Conservation (phyloP, 1,140 invertebrate genomes). For the Drosophila dunni region DNA sequence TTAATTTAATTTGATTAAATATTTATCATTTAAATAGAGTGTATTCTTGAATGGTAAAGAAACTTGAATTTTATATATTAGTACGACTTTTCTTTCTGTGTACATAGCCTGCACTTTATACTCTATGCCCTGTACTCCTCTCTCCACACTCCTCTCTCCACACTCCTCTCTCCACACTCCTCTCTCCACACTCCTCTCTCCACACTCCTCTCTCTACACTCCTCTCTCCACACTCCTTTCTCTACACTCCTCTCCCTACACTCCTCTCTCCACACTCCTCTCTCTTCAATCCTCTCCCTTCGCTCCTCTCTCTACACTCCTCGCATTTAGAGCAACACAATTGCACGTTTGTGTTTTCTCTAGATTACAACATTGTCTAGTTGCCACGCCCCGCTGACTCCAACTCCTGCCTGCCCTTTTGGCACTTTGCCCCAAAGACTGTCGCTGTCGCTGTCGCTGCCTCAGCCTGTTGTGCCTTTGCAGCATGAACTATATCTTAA, state of each 20-base stretch:
- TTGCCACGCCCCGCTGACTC: conserved; percentile 8
- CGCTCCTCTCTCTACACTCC: background rate
- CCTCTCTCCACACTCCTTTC: background rate
- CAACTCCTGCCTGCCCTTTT: background rate
- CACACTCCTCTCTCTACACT: too few species aligned
- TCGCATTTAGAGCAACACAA: conserved; percentile 44
- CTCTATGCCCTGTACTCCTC: too few species aligned
- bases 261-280: background rate
- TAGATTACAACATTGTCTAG: conserved; percentile 78
- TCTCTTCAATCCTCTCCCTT: background rate
- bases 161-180: background rate
- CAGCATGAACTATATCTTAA: conserved; percentile 52
- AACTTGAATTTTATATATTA: too few species aligned
- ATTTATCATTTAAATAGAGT: too few species aligned
- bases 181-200: too few species aligned
- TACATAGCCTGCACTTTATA: too few species aligned
- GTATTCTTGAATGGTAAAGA: too few species aligned
- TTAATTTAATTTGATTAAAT: too few species aligned
- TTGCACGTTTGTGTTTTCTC: conserved; percentile 74
- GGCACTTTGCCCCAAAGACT: conserved; percentile 7
- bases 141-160: background rate
- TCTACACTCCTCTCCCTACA: background rate
- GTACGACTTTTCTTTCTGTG: too few species aligned
- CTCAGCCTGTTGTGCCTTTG: conserved; percentile 36
- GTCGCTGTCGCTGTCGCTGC: background rate